phyloP scores from a whole-genome alignment of 2,888 invertebrate species.

The Herminia tarsipennalis region DNA sequence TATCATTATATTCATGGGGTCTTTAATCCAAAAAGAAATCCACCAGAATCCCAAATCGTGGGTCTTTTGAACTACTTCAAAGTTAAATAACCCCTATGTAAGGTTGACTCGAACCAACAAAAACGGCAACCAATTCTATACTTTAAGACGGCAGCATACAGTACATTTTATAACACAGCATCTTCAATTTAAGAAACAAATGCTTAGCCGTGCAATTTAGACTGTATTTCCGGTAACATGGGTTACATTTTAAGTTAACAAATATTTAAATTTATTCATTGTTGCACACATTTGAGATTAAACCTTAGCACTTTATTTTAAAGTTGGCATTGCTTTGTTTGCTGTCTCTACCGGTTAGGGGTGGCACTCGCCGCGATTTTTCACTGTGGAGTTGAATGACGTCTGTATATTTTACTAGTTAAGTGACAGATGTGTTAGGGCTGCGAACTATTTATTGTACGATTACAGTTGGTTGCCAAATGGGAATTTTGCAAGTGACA shows the following conservation, averaged over 20 bases:
- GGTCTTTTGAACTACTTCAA: conserved; percentile 85
- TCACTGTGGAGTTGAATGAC: conserved; percentile 79
- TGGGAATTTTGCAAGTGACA: conserved; percentile 73
- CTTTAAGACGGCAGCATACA: conserved; percentile 53
- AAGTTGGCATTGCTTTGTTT: conserved; percentile 38
- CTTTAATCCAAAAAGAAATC: conserved; percentile 85
- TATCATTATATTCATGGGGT: conserved; percentile 84
- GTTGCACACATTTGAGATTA: conserved; percentile 53
- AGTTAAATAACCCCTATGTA: conserved; percentile 78
- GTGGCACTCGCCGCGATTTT: conserved; percentile 76
- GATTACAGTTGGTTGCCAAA: conserved; percentile 80
- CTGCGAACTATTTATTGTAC: conserved; percentile 83
- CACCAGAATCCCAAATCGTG: conserved; percentile 81
- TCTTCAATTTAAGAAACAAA: conserved; percentile 74
- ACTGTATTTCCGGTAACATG: conserved; percentile 85
- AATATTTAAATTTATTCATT: conserved; percentile 83
- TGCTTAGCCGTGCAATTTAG: conserved; percentile 81
- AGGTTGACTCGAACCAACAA: conserved; percentile 47
- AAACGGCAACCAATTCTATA: conserved; percentile 44
- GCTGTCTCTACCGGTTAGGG: conserved; percentile 56
- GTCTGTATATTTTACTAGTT: conserved; percentile 85
- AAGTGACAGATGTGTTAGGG: conserved; percentile 84
- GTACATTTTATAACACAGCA: conserved; percentile 45
- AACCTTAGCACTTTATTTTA: conserved; percentile 50
- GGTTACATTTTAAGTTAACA: conserved; percentile 85